Evolutionary conservation across 2,888 invertebrate species (phyloP), one percentile per base, ranked within the genome.

Genomic region (Cephus pygmeus): DNA sequence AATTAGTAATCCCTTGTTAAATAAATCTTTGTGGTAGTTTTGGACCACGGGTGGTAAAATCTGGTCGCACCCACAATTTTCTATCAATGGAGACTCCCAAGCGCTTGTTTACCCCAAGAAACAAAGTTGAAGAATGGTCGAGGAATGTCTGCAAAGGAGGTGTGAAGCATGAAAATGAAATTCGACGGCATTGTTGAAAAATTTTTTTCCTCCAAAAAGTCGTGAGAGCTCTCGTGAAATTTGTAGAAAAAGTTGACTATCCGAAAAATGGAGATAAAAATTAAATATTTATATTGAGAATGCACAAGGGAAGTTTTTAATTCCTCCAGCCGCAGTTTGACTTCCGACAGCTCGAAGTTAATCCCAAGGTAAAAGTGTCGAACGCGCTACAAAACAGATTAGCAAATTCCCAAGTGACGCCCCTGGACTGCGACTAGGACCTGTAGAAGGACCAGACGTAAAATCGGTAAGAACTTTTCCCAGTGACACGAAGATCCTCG

Each of bases 351-450:
- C 56, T 68, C 77, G 76, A 82, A 84, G 84, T 87, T 88, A 88
- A 88, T 88, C 85, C 82, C 78, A 77, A 85, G 79, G 84, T 87
- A 87, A 86, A 83, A 86, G 83, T 86, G 86, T 88, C 87, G 81
- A 84, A 56, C 56, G 84, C 83, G 83, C 82, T 83, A 80, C 83
- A 84, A 85, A 82, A 83, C 83, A 84, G 87, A 85, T 88, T 87
- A 87, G 80, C 81, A 83, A 79, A 79, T 80, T 82, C 75, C 69
- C 73, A 56, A 75, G 69, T 23, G 71, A 71, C 33, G 71, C 31
- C 34, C 33, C 71, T 34, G 56, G 23, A 56, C 23, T 56, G 23
- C 23, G 23, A 56, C 56, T 9, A 56, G 56, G 15, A 23, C 56
- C 56, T 56, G 23, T 2, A 23, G 56, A 23, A 56, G 23, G 23